A percentile compares a stretch with the other conserved stretches of the same genome.
phyloP scores from a whole-genome alignment of 2,113 vertebrate genomes.

The Salminus brasiliensis region DNA sequence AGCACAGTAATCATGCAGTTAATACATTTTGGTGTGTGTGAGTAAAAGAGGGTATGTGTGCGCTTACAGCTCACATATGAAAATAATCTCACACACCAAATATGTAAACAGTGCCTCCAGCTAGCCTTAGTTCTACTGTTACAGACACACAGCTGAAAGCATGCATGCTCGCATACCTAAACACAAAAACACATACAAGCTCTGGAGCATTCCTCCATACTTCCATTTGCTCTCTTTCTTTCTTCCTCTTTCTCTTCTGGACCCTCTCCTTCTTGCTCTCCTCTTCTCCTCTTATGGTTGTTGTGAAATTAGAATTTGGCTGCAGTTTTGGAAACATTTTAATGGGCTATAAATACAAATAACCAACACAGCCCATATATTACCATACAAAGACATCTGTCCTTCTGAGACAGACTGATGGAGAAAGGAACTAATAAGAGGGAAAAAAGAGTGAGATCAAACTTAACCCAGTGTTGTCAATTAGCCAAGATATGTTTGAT shows the following conservation, averaged over 20 bases:
- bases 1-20: too few species aligned
- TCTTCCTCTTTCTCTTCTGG: background rate
- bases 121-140: background rate
- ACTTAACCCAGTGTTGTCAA: too few species aligned
- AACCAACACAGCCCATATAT: background rate
- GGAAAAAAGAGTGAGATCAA: too few species aligned
- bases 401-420: background rate
- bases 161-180: constrained; percentile 1
- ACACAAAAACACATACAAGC: constrained; percentile 10
- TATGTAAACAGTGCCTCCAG: constrained; percentile 50
- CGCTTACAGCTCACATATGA: constrained; percentile 33
- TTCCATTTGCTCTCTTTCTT: background rate
- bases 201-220: background rate
- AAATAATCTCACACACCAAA: constrained; percentile 43
- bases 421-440: background rate
- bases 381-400: background rate
- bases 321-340: background rate
- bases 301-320: background rate
- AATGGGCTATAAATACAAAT: background rate
- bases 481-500: too few species aligned
- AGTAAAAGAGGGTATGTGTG: background rate
- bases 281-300: background rate
- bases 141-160: background rate
- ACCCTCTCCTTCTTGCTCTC: too few species aligned
- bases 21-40: background rate